Base-by-base conservation (phyloP, 2,797 vertebrate genomes). In the Halcyon chelicuti region DNA sequence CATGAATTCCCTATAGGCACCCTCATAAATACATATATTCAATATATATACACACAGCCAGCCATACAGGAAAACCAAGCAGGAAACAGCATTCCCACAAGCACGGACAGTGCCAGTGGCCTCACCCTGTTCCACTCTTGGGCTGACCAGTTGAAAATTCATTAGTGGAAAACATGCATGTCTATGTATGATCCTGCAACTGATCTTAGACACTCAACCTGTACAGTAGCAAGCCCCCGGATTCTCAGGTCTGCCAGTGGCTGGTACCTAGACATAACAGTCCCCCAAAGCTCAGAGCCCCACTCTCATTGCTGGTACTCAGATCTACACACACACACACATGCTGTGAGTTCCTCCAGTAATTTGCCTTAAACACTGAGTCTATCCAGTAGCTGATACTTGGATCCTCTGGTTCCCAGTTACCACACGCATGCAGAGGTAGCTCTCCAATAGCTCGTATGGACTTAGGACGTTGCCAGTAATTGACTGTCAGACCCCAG, bases 11-110 rank as follows among this genome's bases (percentile, higher is more conserved):
- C 67, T 35, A 1, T 7, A 33, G 65, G 10, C 49, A 63, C 22
- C 9, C 2, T 2, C 1, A 0, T 44, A 90, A 61, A 37, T 26
- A 9, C 8, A 42, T 6, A 23, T 31, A 9, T 28, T 6, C 9
- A 3, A 14, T 62, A 9, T 54, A 7, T 26, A 14, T 17, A 16
- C 37, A 25, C 46, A 31, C n/a, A 46, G 39, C 13, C 49, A 80
- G 68, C 29, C 49, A 58, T 18, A 23, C 5, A 12, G 26, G 8
- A 44, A 35, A 86, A 44, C 33, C n/a, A 81, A 23, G 31, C 33
- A 66, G 62, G 37, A 85, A 60, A 29, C 22, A 52, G 31, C 57
- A 29, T 15, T 80, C 61, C 33, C 10, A 9, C n/a, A 19, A 51
- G 33, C 54, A 52, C 58, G 67, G 9, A 10, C 42, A 55, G 23